These are phyloP conservation scores for Peucedramus taeniatus DNA, from an alignment of 2,113 vertebrate genomes.

Conservation along the genomic window DNA sequence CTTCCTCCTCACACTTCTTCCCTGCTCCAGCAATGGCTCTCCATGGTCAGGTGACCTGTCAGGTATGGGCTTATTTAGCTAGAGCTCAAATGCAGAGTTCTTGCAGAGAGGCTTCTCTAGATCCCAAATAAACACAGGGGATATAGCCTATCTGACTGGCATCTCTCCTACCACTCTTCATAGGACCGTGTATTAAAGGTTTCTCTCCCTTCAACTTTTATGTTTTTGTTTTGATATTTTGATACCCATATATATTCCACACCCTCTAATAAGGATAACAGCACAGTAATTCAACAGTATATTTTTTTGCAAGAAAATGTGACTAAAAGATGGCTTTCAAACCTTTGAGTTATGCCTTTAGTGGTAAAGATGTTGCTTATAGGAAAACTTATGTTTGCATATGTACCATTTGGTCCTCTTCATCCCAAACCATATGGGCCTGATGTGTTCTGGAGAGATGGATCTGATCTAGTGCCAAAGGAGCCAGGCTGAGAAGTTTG, in stretches of 20 bases:
- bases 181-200: background rate
- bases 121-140: background rate
- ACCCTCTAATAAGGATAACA: background rate
- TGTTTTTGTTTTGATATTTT: background rate
- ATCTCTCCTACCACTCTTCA: background rate
- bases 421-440: background rate
- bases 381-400: background rate
- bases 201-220: background rate
- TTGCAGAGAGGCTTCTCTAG: background rate
- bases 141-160: background rate
- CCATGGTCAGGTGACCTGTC: background rate
- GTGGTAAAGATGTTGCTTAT: background rate
- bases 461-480: background rate
- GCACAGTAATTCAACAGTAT: background rate
- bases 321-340: background rate
- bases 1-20: background rate
- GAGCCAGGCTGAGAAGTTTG: background rate
- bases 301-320: background rate
- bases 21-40: background rate
- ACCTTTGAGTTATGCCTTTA: background rate
- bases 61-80: background rate
- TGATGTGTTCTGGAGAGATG: accelerated
- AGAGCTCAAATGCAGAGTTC: background rate
- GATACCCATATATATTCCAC: background rate
- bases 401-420: background rate